Evolutionary conservation across 2,888 invertebrate genomes (phyloP).

Genomic region (Acanthosoma haemorrhoidale): DNA sequence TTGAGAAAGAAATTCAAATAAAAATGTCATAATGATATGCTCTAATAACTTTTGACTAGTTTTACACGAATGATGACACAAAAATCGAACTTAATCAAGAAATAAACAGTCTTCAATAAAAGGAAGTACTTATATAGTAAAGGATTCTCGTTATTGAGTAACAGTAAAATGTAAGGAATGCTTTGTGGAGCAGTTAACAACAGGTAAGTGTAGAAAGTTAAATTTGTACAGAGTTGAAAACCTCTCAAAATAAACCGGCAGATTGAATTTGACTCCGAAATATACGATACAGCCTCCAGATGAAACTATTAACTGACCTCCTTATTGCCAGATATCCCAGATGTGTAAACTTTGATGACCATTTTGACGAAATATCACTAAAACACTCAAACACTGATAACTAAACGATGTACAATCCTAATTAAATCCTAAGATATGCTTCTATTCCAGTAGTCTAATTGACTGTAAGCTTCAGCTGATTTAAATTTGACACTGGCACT

Average conservation of each 20-base stretch:
- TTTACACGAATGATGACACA: too few relatives aligned
- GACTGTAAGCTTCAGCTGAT: conserved; percentile 4
- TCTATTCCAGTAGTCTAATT: neutral
- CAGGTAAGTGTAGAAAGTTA: too few relatives aligned
- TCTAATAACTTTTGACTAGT: too few relatives aligned
- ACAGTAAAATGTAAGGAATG: too few relatives aligned
- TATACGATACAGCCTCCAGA: neutral
- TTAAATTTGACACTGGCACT: neutral
- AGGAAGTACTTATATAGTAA: too few relatives aligned
- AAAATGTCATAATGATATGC: too few relatives aligned
- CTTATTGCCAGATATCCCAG: conserved; percentile 89
- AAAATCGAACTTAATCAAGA: too few relatives aligned
- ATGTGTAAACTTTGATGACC: conserved; percentile 87
- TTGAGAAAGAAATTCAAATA: too few relatives aligned
- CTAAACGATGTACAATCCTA: neutral
- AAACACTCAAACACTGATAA: neutral
- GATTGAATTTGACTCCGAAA: neutral
- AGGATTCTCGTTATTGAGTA: too few relatives aligned
- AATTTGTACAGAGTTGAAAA: too few relatives aligned
- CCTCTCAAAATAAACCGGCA: conserved; percentile 3
- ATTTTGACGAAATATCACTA: conserved; percentile 48
- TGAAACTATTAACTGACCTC: conserved; percentile 59
- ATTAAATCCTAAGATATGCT: neutral
- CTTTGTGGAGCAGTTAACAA: too few relatives aligned
- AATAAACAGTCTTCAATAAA: too few relatives aligned